These are phyloP conservation scores for Pandion haliaetus DNA, from an alignment of 2,113 vertebrate genomes.

Conservation along the genomic window DNA sequence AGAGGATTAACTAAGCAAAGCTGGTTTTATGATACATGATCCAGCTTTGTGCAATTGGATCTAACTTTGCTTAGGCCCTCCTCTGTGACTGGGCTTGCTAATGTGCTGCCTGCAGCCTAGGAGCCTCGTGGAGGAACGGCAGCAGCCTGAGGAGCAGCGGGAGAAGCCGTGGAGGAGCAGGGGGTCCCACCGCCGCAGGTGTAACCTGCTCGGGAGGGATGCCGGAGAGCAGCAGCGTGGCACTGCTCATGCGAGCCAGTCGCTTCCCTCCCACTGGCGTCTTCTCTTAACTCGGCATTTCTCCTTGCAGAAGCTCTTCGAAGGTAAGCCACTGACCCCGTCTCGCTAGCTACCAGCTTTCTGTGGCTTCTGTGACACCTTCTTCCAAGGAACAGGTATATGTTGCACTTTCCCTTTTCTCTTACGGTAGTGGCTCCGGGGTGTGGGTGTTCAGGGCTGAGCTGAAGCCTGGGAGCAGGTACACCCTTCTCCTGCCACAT, in stretches of 20 bases:
- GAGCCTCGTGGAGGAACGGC: neutral
- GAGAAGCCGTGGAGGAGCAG: neutral
- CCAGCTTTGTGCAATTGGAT: slow-evolving; percentile 45
- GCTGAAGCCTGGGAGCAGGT: neutral
- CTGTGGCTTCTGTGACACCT: neutral
- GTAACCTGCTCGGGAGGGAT: neutral
- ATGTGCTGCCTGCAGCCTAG: rapidly evolving
- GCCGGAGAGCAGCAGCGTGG: neutral
- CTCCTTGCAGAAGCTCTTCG: neutral
- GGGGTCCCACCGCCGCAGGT: neutral
- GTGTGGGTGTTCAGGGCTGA: neutral
- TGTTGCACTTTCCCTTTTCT: neutral
- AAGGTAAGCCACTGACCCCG: neutral
- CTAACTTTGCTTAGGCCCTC: neutral
- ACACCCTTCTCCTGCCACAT: neutral
- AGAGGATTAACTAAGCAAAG: slow-evolving; percentile 61
- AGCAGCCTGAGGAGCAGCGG: neutral
- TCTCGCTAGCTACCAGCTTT: neutral
- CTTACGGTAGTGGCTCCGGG: neutral
- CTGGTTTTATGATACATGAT: slow-evolving; percentile 29
- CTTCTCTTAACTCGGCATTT: neutral
- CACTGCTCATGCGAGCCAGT: neutral
- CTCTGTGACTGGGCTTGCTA: neutral
- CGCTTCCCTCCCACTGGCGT: rapidly evolving
- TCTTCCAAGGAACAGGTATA: neutral